Evolutionary conservation across 1,140 invertebrate species (phyloP).

Genomic region (Drosophila sp.): DNA sequence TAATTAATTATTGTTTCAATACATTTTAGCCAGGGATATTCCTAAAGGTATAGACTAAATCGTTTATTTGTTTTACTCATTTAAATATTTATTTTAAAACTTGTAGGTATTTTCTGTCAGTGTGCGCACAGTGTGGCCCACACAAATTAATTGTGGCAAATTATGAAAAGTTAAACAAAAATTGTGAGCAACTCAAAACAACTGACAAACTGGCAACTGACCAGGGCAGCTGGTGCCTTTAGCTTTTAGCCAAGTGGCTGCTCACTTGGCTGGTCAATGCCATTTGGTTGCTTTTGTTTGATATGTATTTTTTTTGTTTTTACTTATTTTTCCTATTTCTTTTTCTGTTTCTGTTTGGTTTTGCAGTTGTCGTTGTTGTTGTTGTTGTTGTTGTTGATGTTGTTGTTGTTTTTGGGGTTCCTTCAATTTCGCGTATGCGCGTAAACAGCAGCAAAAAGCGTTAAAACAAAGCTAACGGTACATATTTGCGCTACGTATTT

Average conservation of each 20-base stretch:
- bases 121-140: constrained; percentile 4
- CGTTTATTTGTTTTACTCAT: not conserved
- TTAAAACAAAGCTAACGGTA: constrained; percentile 60
- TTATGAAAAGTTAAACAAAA: constrained; percentile 43
- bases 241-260: constrained; percentile 25
- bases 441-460: constrained; percentile 26
- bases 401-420: constrained; percentile 36
- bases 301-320: too few relatives aligned
- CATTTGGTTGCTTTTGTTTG: constrained; percentile 54
- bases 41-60: too few relatives aligned
- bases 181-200: constrained; percentile 27
- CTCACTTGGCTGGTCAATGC: constrained; percentile 73
- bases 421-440: constrained; percentile 30
- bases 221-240: constrained; percentile 17
- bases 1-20: too few relatives aligned
- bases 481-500: constrained; percentile 50
- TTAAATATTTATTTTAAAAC: not conserved
- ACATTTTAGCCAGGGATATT: too few relatives aligned
- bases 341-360: constrained; percentile 31
- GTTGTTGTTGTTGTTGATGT: constrained; percentile 28
- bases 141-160: constrained; percentile 50
- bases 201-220: constrained; percentile 37
- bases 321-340: constrained; percentile 32
- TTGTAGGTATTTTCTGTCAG: not conserved
- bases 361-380: not conserved